Evolutionary conservation across 2,888 invertebrate species (phyloP), one percentile per base, ranked within the genome.

Genomic region (Cylindroiulus punctatus): DNA sequence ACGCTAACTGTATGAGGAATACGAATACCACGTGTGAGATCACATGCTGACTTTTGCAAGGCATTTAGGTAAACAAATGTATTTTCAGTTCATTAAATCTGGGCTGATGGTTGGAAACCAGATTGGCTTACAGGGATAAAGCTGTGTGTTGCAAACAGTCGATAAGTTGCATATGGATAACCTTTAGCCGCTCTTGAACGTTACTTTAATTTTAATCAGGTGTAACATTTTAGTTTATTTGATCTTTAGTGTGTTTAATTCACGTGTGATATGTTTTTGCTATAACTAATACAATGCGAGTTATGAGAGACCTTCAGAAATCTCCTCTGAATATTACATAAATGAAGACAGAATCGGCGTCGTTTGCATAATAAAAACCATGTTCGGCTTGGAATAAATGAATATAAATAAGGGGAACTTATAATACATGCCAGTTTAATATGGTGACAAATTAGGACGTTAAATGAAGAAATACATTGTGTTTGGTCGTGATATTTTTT

Each of bases 291-390:
- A 5, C 52, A 52, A n/a, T 52, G 7, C n/a, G 1, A 1, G 52
- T 52, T 52, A 47, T 47, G n/a, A n/a, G n/a, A 17, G 65, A 65
- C 65, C 65, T 65, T 65, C 26, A 65, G n/a, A n/a, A n/a, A 57
- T 26, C 8, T 26, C 10, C 26, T 65, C 26, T 65, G n/a, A 65
- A 65, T 65, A 26, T 65, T 26, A 65, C 8, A 26, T 65, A 65
- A 26, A 26, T n/a, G 26, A 65, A 8, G 12, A 26, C 0, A 52
- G 52, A 52, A 52, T 5, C n/a, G 47, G 17, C 10, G 12, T 36
- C 36, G 44, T 44, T 44, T 44, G 14, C 44, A 14, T 8, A 44
- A 44, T 44, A 52, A n/a, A 52, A 52, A 19, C n/a, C 5, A n/a
- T n/a, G 7, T 52, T 52, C 3, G 10, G 17, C 5, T 14, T 47